A percentile compares a stretch with the other conserved stretches of the same genome.
These are phyloP conservation scores for Metallyticus violacea DNA, from an alignment of 2,888 invertebrate genomes.

Conservation along the genomic window DNA sequence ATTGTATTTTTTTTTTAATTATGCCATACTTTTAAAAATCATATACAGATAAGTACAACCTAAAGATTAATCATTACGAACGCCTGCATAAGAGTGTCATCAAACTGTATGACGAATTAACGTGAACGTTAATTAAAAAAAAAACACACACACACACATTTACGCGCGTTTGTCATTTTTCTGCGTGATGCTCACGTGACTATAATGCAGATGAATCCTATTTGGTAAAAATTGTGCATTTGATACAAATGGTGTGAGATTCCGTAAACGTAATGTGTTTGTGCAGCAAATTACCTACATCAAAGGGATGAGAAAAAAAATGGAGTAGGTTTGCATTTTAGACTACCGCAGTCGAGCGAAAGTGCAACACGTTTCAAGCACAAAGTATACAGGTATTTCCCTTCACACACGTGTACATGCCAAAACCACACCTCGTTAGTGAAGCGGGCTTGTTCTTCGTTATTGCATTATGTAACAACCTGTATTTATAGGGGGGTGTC, in stretches of 20 bases:
- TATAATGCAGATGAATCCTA: neutral
- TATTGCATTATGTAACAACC: neutral
- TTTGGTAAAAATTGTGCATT: neutral
- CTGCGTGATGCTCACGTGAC: neutral
- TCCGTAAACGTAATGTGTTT: neutral
- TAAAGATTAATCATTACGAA: no score
- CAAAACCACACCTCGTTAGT: neutral
- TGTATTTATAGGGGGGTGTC: neutral
- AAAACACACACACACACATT: neutral
- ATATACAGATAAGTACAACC: no score
- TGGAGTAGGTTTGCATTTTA: neutral
- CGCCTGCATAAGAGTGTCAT: no score
- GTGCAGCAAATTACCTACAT: neutral
- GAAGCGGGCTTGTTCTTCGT: neutral
- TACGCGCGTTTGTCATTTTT: neutral
- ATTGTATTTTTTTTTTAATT: no score
- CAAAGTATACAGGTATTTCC: neutral
- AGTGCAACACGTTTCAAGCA: no score
- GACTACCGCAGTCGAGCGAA: no score
- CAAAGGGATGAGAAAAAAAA: neutral
- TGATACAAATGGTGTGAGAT: neutral
- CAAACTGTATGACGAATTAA: no score
- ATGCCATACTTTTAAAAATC: no score
- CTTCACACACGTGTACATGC: neutral
- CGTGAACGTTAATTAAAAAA: neutral